Percentiles rank a stretch among this genome's conserved stretches.
Conservation (phyloP, 1,140 invertebrate genomes). For the Luehdorfia chinensis region DNA sequence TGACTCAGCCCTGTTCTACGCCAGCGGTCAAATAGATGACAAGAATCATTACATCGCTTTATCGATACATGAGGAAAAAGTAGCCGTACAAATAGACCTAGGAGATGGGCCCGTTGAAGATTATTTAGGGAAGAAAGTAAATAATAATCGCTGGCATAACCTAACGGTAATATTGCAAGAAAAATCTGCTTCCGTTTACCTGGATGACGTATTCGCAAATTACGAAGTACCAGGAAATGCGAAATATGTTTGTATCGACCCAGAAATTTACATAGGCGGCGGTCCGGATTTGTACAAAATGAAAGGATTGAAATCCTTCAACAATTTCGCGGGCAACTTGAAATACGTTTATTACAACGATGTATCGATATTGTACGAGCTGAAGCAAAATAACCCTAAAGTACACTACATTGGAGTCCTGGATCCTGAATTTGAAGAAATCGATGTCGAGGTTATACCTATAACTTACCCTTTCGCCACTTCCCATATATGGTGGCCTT, state of each 20-base stretch:
- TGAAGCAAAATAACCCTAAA: constrained; percentile 89
- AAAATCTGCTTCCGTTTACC: constrained; percentile 82
- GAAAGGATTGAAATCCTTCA: constrained; percentile 83
- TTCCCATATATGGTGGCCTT: constrained; percentile 91
- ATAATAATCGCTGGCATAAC: constrained; percentile 91
- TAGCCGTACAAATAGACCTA: constrained; percentile 90
- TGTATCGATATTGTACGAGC: constrained; percentile 91
- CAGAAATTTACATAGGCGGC: constrained; percentile 94
- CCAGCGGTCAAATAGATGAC: constrained; percentile 88
- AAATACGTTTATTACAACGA: constrained; percentile 96
- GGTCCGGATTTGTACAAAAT: constrained; percentile 88
- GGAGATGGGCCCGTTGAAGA: constrained; percentile 85
- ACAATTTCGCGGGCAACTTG: constrained; percentile 90
- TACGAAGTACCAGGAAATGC: constrained; percentile 85
- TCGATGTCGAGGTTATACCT: constrained; percentile 91
- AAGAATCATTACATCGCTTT: constrained; percentile 90
- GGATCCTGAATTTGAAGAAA: constrained; percentile 89
- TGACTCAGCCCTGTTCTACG: constrained; percentile 91
- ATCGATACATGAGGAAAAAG: constrained; percentile 86
- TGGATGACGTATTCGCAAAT: constrained; percentile 84
- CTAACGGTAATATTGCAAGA: constrained; percentile 90
- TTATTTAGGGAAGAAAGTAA: constrained; percentile 83
- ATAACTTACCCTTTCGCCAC: constrained; percentile 94
- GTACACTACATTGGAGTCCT: constrained; percentile 89
- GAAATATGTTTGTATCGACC: constrained; percentile 92